These are phyloP conservation scores for Dipodomys spectabilis DNA, from an alignment of 2,113 vertebrate genomes.

Conservation along the genomic window DNA sequence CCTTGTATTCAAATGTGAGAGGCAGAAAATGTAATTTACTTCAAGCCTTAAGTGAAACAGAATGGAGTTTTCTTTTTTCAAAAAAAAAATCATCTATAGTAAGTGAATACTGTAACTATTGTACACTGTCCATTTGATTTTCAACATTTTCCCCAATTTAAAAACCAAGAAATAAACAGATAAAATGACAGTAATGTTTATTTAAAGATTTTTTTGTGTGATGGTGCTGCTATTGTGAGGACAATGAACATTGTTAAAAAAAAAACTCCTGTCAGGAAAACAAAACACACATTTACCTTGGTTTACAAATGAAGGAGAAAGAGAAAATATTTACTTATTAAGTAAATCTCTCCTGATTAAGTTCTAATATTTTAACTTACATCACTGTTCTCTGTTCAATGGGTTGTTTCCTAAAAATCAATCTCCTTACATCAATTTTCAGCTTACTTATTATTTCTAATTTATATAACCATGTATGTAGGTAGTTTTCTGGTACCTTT, in stretches of 20 bases:
- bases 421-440: not conserved
- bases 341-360: not conserved
- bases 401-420: not conserved
- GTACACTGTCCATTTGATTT: constrained; percentile 27
- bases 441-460: not conserved
- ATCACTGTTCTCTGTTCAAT: not conserved
- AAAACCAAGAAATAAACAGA: constrained; percentile 29
- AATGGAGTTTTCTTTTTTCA: constrained; percentile 50
- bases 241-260: constrained; percentile 21
- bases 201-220: constrained; percentile 31
- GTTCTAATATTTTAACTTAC: not conserved
- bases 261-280: not conserved
- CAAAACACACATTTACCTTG: not conserved
- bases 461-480: not conserved
- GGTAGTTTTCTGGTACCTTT: not conserved
- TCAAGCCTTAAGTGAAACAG: constrained; percentile 73
- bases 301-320: not conserved
- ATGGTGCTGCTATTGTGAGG: not conserved
- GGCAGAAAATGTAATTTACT: constrained; percentile 77
- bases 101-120: constrained; percentile 54
- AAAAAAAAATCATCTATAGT: constrained; percentile 38
- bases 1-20: constrained; percentile 70
- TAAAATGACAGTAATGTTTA: constrained; percentile 13
- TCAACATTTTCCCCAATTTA: constrained; percentile 29
- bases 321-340: not conserved